Base-by-base conservation (phyloP, 2,888 invertebrate species). In the Papilio protenor region DNA sequence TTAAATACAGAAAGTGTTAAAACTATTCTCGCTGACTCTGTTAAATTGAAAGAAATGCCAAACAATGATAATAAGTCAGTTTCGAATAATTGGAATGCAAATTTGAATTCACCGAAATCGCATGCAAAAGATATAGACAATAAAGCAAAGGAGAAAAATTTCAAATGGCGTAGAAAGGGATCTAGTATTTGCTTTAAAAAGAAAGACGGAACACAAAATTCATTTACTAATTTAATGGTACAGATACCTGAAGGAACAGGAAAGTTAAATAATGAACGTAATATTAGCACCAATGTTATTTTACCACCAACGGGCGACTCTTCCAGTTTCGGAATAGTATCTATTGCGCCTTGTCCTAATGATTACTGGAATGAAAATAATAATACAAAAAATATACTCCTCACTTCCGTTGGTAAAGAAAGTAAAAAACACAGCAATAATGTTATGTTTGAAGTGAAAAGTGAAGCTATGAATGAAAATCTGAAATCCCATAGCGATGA, bases 401-500 rank as follows among this genome's bases (percentile, higher is more conserved):
- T 47, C 49, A n/a, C 70, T 49, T 75, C 70, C 66, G 52, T 57
- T 55, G 81, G 77, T 66, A 45, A 47, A 64, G 71, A 75, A 18
- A 64, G 10, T 49, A 72, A 76, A 33, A 80, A 77, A 12, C 45
- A 45, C 73, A 73, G 77, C 69, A 83, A 79, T 80, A 83, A 84
- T 80, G 85, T 85, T 12, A 88, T 90, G 89, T 91, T 89, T 82
- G 84, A 87, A 84, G 82, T 93, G 12, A 87, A 85, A 11, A 84
- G 84, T 79, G 79, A 83, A 55, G 79, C 47, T 33, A 92, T 92
- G 90, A 87, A 89, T 71, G 87, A 91, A 8, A 83, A 84, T 82
- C 86, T 94, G 55, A 86, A 71, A 82, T 84, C 81, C 61, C 87
- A 89, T 80, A 83, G 85, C 57, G 92, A 94, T 57, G 93, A 93